Evolutionary conservation across 2,888 invertebrate species (phyloP).

Genomic region (Agrilus cyanescens): DNA sequence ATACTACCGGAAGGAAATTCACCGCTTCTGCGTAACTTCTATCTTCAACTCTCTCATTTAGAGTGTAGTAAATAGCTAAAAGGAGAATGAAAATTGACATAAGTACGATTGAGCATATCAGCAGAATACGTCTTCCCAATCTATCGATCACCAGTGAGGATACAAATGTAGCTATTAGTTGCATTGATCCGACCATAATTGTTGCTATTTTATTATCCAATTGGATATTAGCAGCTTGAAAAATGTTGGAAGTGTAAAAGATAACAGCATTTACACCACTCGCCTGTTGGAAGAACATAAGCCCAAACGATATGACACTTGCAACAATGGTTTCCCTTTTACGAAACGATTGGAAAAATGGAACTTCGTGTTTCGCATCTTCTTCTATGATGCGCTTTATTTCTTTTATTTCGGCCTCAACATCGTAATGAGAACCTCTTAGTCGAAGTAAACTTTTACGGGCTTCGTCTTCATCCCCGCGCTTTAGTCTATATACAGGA

Average conservation of each 20-base stretch:
- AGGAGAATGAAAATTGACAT: conserved; percentile 59
- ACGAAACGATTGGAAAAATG: conserved; percentile 43
- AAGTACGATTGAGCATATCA: conserved; percentile 55
- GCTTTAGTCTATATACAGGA: conserved; percentile 58
- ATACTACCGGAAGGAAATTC: conserved; percentile 62
- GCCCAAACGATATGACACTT: conserved; percentile 16
- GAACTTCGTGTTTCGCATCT: conserved; percentile 39
- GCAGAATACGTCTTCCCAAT: conserved; percentile 63
- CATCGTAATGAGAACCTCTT: conserved; percentile 58
- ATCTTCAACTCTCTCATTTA: conserved; percentile 31
- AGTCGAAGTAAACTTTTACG: conserved; percentile 54
- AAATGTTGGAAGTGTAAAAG: conserved; percentile 66
- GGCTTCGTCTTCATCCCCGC: conserved; percentile 53
- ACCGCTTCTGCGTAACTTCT: conserved; percentile 39
- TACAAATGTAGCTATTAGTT: conserved; percentile 62
- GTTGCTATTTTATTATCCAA: conserved; percentile 49
- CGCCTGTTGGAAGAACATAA: conserved; percentile 84
- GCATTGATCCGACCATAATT: conserved; percentile 70
- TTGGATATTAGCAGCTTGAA: conserved; percentile 47
- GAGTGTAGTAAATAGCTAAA: conserved; percentile 57
- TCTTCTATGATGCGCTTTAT: conserved; percentile 42
- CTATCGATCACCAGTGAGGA: conserved; percentile 70
- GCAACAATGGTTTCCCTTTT: conserved; percentile 51
- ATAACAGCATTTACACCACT: conserved; percentile 75
- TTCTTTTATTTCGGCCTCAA: conserved; percentile 47